These are phyloP conservation scores for Mellivora capensis DNA, from an alignment of 2,113 vertebrate genomes.

Conservation along the genomic window DNA sequence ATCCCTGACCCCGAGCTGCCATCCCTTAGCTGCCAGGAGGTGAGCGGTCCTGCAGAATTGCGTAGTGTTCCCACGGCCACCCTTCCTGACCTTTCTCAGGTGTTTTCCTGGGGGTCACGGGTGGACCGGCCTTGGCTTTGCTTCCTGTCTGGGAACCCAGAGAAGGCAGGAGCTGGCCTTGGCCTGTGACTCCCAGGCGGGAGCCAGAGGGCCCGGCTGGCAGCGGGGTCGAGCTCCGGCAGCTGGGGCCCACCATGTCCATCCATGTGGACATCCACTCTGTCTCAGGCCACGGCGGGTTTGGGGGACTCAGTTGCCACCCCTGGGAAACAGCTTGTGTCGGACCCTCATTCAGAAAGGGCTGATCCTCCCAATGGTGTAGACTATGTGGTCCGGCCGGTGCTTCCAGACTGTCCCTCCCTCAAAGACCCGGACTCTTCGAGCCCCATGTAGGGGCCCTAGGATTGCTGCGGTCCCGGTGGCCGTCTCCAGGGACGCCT, in stretches of 20 bases:
- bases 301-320: neutral
- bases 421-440: neutral
- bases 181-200: neutral
- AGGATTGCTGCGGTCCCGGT: neutral
- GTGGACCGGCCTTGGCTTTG: neutral
- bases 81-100: neutral
- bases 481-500: rapidly evolving
- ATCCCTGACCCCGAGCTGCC: too few species aligned
- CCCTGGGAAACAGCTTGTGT: neutral
- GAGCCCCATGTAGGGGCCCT: rapidly evolving
- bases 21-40: neutral
- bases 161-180: neutral
- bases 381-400: rapidly evolving
- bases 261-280: rapidly evolving
- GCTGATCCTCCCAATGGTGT: neutral
- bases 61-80: neutral
- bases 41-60: rapidly evolving
- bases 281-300: rapidly evolving
- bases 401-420: neutral
- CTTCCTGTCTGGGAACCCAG: neutral
- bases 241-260: rapidly evolving
- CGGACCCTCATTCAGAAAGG: rapidly evolving
- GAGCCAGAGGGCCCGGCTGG: neutral
- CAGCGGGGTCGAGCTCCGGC: rapidly evolving
- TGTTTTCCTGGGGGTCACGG: neutral